Evolutionary conservation across 1,140 invertebrate species (phyloP), one percentile per base, ranked within the genome.

Genomic region (Meloidogyne floridensis): DNA sequence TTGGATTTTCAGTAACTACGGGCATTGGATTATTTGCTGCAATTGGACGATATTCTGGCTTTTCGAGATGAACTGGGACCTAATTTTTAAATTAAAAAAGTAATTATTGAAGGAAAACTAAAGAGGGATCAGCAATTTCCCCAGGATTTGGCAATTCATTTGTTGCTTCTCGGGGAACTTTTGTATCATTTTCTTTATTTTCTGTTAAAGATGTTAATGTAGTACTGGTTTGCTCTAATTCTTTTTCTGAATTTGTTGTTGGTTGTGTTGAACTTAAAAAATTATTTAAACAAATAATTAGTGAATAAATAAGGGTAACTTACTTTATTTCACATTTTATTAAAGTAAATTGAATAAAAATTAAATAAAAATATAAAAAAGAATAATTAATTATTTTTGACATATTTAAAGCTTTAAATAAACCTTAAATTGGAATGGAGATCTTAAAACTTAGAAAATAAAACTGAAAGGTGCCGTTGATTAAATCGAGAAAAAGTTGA

Each of bases 11-110:
- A 20, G 74, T 69, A 13, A 77, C 69, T 72, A 51, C 7, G 43
- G 77, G 18, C 51, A 54, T 79, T 20, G 77, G 77, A 6, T 72
- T 72, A 47, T 18, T 51, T 20, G 9, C 18, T n/a, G 43, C 56
- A 43, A 81, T 53, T 15, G 80, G 80, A 32, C 80, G 75, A 73
- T 81, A 81, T 51, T 77, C 80, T 2, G 80, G 80, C 42, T 81
- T 74, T 65, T 69, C 72, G 42, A 81, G 74, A 20, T 59, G 72
- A 13, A 81, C 74, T 0, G 80, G 72, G 7, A 75, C 59, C 59
- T 65, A 6, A 5, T n/a, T 65, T 65, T 65, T 11, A 1, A n/a
- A 6, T n/a, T n/a, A n/a, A n/a, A 65, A 65, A n/a, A n/a, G 6
- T 59, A 15, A 15, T 15, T 2, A 0, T 13, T 65, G 1, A n/a